Evolutionary conservation across 2,113 vertebrate genomes (phyloP), one percentile per base, ranked within the genome.

Genomic region (Ochotona curzoniae): DNA sequence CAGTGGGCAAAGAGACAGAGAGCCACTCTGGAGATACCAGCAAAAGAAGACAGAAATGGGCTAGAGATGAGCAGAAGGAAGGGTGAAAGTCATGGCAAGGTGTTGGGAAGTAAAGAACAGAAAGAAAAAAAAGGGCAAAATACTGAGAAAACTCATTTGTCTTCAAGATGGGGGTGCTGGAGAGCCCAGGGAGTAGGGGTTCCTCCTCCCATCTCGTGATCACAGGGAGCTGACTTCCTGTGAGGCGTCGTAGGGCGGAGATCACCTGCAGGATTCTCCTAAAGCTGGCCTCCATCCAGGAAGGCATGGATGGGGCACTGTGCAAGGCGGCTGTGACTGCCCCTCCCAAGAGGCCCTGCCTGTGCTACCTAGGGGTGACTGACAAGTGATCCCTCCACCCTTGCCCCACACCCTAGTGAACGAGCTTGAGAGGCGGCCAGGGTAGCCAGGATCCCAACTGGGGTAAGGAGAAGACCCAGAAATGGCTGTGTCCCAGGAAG

Each of bases 401-500:
- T 64, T 61, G 28, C 75, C 28, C 78, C n/a, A n/a, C n/a, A n/a
- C n/a, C n/a, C n/a, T n/a, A n/a, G n/a, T n/a, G n/a, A n/a, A n/a
- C n/a, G n/a, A n/a, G n/a, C n/a, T n/a, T n/a, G n/a, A n/a, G n/a
- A n/a, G n/a, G n/a, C n/a, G n/a, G n/a, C n/a, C n/a, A n/a, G n/a
- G n/a, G n/a, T n/a, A n/a, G n/a, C 78, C 47, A 30, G 70, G 66
- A 35, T 80, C 83, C 66, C 28, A 70, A 79, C 83, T 49, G 79
- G 51, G 87, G 51, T 30, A 44, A 35, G 5, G 57, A 70, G 82
- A 75, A 8, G 82, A 94, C 54, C 93, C 78, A 7, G 80, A 94
- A 80, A 84, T 83, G 25, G 63, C 78, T 28, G 63, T 21, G 67
- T n/a, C n/a, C n/a, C n/a, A n/a, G n/a, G n/a, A n/a, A n/a, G n/a